These are phyloP conservation scores for Epirrhoe alternata DNA, from an alignment of 2,888 invertebrate species.

Conservation along the genomic window DNA sequence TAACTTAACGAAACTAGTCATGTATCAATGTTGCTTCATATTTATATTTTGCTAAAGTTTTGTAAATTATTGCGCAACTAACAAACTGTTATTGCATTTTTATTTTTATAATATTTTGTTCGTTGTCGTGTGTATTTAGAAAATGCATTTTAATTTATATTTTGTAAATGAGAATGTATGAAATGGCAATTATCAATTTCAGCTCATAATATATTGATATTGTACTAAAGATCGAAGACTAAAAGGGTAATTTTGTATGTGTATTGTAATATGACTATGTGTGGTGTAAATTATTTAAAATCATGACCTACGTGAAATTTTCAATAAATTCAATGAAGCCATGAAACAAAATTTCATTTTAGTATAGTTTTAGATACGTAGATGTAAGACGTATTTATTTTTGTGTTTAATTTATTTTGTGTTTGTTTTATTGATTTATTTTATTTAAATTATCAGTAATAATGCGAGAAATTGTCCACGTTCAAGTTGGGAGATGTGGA, in stretches of 20 bases:
- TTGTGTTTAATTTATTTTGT: constrained; percentile 56
- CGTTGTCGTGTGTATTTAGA: constrained; percentile 3
- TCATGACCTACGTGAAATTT: constrained; percentile 42
- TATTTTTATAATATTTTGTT: constrained; percentile 35
- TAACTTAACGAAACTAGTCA: constrained; percentile 43
- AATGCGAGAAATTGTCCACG: constrained; percentile 93
- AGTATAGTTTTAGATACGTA: constrained; percentile 49
- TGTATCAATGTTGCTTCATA: constrained; percentile 34
- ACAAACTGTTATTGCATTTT: constrained; percentile 46
- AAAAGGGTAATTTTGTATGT: constrained; percentile 34
- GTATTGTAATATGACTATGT: constrained; percentile 26
- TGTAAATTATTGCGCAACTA: constrained; percentile 32
- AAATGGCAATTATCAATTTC: constrained; percentile 6
- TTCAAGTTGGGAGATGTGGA: constrained; percentile 86
- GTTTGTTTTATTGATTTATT: constrained; percentile 52
- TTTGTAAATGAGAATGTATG: background rate
- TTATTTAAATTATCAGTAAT: constrained; percentile 65
- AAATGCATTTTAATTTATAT: constrained; percentile 14
- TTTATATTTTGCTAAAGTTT: constrained; percentile 33
- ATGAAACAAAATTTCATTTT: constrained; percentile 51
- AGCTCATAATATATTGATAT: constrained; percentile 10
- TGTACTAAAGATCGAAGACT: too few species aligned
- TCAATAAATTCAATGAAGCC: constrained; percentile 46
- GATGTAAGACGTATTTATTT: constrained; percentile 61
- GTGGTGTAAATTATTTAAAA: constrained; percentile 29